A percentile compares a stretch with the other conserved stretches of the same genome.
These are phyloP conservation scores for Lates japonicus DNA, from an alignment of 2,797 vertebrate species.

Conservation along the genomic window DNA sequence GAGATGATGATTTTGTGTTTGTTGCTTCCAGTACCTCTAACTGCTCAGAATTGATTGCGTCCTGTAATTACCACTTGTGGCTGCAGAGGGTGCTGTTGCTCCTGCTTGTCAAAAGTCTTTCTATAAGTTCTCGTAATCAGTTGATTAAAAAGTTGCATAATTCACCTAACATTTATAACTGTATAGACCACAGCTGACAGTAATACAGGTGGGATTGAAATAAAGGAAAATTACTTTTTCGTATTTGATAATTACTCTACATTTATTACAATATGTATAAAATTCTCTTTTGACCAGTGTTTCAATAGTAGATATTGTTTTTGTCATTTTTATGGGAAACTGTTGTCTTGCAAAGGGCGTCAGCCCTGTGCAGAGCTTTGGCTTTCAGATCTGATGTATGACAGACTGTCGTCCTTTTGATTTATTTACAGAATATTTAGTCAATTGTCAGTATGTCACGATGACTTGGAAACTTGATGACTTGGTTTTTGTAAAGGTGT, in stretches of 20 bases:
- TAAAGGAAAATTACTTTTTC: background rate
- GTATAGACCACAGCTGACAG: background rate
- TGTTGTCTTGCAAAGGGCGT: conserved; percentile 10
- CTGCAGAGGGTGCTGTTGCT: too few species aligned
- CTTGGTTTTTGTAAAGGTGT: conserved; percentile 17
- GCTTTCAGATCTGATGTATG: conserved; percentile 5
- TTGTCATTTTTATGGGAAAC: conserved; percentile 1
- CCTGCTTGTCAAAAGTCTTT: too few species aligned
- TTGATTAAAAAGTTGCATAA: background rate
- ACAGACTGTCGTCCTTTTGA: conserved; percentile 17
- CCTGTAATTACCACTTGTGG: too few species aligned
- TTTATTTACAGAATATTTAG: conserved; percentile 21
- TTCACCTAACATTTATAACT: too few species aligned
- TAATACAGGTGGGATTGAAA: background rate
- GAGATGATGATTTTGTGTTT: too few species aligned
- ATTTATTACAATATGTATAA: background rate
- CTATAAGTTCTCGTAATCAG: background rate
- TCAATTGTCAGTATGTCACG: conserved; percentile 14
- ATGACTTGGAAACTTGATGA: conserved; percentile 18
- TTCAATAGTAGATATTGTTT: too few species aligned
- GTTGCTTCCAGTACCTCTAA: too few species aligned
- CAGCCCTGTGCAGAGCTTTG: conserved; percentile 16
- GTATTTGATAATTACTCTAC: background rate
- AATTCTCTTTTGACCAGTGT: background rate
- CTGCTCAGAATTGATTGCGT: too few species aligned